Base-by-base conservation (phyloP, 2,888 invertebrate genomes). In the Diaphora mendica region DNA sequence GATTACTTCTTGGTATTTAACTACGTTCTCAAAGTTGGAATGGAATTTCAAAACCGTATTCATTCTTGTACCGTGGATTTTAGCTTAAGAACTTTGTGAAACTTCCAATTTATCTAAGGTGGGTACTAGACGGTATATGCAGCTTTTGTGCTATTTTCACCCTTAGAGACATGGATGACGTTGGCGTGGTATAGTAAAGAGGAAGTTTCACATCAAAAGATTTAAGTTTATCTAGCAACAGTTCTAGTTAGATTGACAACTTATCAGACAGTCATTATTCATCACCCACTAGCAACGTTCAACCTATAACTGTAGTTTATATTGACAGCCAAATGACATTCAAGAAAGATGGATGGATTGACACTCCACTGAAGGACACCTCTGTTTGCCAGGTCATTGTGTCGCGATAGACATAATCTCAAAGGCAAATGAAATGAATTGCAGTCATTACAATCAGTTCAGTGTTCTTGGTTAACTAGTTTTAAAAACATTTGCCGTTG, bases 71-170 rank as follows among this genome's bases (percentile, higher is more conserved):
- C 72, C 67, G 67, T 44, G 39, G 73, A 48, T 66, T 39, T 73
- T 74, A 13, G 30, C 77, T 69, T n/a, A n/a, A 66, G 17, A 82
- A 81, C 64, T 77, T 77, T 66, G 67, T 42, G 59, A 64, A 82
- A 82, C 75, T 77, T 73, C 33, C 59, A 77, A 82, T 77, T 77
- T 77, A 77, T 71, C 68, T 68, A 79, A 69, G 69, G 66, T 65
- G 69, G 75, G 51, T 79, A 73, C 71, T 75, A 71, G 55, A 48
- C 13, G 23, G 2, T 26, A 44, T 66, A 0, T 66, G 13, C 66
- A 62, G 2, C 26, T 59, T 59, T 13, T 26, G 3, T 13, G 59
- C 26, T 26, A 13, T 26, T 59, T 26, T 59, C 15, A 26, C n/a
- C 4, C 7, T 30, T 30, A 30, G 11, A 62, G 15, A 30, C 15